Conservation (phyloP, 2,113 vertebrate species). For the Mirounga angustirostris region DNA sequence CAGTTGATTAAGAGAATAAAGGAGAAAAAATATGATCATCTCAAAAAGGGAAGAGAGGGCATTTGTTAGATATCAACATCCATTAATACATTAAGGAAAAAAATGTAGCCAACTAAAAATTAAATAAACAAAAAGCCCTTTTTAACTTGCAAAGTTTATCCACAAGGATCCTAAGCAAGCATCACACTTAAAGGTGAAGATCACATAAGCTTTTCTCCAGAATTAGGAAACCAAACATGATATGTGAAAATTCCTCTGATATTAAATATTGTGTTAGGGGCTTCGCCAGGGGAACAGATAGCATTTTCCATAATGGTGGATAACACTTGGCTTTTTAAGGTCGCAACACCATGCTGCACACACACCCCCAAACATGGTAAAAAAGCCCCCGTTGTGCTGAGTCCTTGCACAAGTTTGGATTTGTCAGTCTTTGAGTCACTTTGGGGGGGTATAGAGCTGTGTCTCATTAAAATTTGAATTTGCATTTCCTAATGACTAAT, state of each 20-base stretch:
- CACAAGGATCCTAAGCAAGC: not conserved
- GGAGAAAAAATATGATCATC: not conserved
- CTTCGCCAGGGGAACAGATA: not conserved
- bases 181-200: not conserved
- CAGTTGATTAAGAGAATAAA: not conserved
- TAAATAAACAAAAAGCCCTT: not conserved
- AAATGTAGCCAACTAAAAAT: not conserved
- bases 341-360: too few relatives aligned
- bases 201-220: not conserved
- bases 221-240: not conserved
- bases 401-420: not conserved
- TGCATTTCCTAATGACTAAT: not conserved
- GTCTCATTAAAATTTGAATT: not conserved
- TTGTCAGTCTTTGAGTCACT: not conserved
- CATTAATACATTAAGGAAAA: not conserved
- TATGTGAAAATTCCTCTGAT: not conserved
- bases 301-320: not conserved
- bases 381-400: not conserved
- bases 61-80: not conserved
- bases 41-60: not conserved
- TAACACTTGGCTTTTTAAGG: not conserved
- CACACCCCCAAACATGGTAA: not conserved
- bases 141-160: not conserved
- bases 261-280: not conserved
- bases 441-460: not conserved